Base-by-base conservation (phyloP, 2,888 invertebrate species). In the Agonopterix subpropinquella region DNA sequence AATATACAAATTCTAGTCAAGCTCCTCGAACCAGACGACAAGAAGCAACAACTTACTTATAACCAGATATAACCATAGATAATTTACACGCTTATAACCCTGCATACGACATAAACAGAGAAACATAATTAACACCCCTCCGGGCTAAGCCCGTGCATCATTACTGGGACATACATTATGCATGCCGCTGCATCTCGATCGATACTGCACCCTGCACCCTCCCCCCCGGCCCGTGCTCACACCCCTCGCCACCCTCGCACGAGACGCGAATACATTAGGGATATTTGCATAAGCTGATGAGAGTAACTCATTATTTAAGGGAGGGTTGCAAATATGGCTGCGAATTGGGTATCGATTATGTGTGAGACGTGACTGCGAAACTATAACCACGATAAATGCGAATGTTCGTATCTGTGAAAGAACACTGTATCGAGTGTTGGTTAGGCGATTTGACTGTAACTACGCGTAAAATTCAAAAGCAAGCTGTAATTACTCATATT, bases 201-300 rank as follows among this genome's bases (percentile, higher is more conserved):
- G 62, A 66, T 66, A 65, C 45, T 59, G 61, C 62, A 59, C 60
- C 64, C 62, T 28, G 28, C 28, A 28, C 1, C 39, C 42, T 13
- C 8, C 42, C 42, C 42, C 39, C 39, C 39, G 39, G 1, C 39
- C 11, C 39, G 39, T 7, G 61, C 62, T 58, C 61, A 63, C 62
- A 52, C 48, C 43, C 10, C 45, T 36, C 50, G 36, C 41, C 48
- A 41, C 48, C 46, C 57, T 56, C 28, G 28, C 28, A 28, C 28
- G 28, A 28, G 28, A 28, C 53, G 43, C 42, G 59, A 53, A 62
- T 66, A 60, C 61, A 61, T 67, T 64, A 63, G 44, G 48, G 45
- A 52, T 73, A 76, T 75, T 75, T 76, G 75, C 76, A 77, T 78
- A 73, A 73, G 75, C 73, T 70, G 77, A 75, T 72, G 75, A 75